Evolutionary conservation across 2,797 vertebrate species (phyloP), one percentile per base, ranked within the genome.

Genomic region (Philypnodon macrostomus): DNA sequence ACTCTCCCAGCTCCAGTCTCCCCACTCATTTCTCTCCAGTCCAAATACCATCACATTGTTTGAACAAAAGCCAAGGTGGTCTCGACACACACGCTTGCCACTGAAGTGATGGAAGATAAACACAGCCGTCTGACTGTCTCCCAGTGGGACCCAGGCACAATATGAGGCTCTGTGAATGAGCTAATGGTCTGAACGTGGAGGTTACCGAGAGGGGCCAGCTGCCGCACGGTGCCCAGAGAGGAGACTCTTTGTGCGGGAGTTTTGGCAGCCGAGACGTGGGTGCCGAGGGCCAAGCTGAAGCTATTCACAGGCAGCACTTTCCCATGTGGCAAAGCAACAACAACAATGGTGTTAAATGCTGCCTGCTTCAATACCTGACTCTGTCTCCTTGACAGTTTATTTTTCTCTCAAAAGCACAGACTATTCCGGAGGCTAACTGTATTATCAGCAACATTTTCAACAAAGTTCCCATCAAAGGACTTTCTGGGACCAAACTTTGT

Each of bases 91-190:
- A 78, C 67, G 70, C 68, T 66, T 62, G 65, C 54, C 27, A 5
- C 64, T 32, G 52, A 18, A 66, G 58, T 69, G 75, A 74, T 79
- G 73, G 55, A 73, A 54, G 75, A 71, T 71, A 76, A 83, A 76
- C 73, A 85, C 29, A 62, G 53, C 52, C 33, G 62, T 58, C 52
- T 45, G 47, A 49, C 51, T 2, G 41, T 47, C 50, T 67, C 57
- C 61, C 15, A 0, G 36, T 53, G 63, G 63, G 37, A 19, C 41
- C 4, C 27, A 31, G 1, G 13, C 42, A 29, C 61, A 45, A 64
- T 13, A 14, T 21, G 47, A 58, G 47, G 23, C 4, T 46, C 56
- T 34, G 3, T 17, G 61, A 48, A 44, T 26, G 49, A 61, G 37
- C 58, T 44, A 48, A 47, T 6, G 7, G 47, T 40, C 58, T 35